Conservation (phyloP, 2,888 invertebrate genomes). For the Nymphalis c-album region DNA sequence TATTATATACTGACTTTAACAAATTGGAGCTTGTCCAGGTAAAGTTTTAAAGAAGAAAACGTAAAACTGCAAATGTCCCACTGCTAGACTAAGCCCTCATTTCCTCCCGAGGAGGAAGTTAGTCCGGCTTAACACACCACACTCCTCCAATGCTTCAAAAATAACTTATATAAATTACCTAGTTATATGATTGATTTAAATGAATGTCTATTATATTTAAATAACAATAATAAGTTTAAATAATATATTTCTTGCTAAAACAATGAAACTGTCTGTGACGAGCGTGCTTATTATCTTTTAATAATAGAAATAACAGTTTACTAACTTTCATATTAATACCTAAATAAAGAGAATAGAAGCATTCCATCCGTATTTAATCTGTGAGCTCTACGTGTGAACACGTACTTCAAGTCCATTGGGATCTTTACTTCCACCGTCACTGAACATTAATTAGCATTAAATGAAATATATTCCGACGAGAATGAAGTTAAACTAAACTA, state of each 20-base stretch:
- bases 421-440: constrained; percentile 20
- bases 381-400: background rate
- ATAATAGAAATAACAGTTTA: background rate
- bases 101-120: too few species aligned
- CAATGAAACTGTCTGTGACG: background rate
- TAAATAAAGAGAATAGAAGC: background rate
- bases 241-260: background rate
- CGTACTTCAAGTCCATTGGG: constrained; percentile 14
- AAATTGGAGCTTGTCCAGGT: too few species aligned
- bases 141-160: too few species aligned
- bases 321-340: background rate
- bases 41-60: too few species aligned
- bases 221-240: too few species aligned
- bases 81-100: too few species aligned
- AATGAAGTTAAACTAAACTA: constrained; percentile 12
- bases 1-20: too few species aligned
- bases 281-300: background rate
- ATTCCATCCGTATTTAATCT: background rate
- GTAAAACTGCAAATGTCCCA: too few species aligned
- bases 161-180: too few species aligned
- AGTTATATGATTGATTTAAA: too few species aligned
- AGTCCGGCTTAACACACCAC: too few species aligned
- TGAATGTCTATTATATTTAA: too few species aligned
- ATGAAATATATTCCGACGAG: constrained; percentile 19
- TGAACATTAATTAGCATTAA: constrained; percentile 23